A percentile compares a stretch with the other conserved stretches of the same genome.
phyloP scores from a whole-genome alignment of 2,888 invertebrate genomes.

The Macrosoma leucophasiata region DNA sequence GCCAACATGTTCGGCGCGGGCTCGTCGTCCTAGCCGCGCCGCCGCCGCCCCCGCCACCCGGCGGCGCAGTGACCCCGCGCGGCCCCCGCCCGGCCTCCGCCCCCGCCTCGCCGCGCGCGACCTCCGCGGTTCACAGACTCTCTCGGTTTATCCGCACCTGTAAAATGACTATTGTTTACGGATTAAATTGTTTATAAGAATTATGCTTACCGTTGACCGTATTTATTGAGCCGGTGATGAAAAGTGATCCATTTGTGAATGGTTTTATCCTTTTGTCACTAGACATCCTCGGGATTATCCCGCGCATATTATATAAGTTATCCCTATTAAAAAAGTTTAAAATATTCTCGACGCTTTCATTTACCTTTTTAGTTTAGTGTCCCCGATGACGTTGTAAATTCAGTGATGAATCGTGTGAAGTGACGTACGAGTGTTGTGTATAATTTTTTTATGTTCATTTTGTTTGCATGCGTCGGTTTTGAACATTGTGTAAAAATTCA shows the following conservation, averaged over 20 bases:
- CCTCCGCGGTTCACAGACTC: constrained; percentile 43
- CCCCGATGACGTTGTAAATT: too few species aligned
- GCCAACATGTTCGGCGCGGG: constrained; percentile 69
- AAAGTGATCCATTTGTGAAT: constrained; percentile 69
- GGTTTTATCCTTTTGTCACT: constrained; percentile 70
- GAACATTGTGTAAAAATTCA: too few species aligned
- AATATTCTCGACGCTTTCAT: constrained; percentile 31
- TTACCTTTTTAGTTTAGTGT: too few species aligned
- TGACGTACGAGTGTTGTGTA: too few species aligned
- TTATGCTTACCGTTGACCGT: constrained; percentile 76
- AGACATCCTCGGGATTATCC: constrained; percentile 69
- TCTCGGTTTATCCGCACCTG: constrained; percentile 56
- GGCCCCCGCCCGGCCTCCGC: constrained; percentile 15
- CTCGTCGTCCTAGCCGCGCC: constrained; percentile 68
- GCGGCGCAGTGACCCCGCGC: constrained; percentile 28
- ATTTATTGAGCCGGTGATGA: constrained; percentile 74
- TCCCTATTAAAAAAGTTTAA: constrained; percentile 75
- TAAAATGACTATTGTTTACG: constrained; percentile 70
- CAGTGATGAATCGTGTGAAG: too few species aligned
- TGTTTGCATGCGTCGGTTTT: too few species aligned
- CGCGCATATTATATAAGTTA: constrained; percentile 75
- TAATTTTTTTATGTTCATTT: too few species aligned
- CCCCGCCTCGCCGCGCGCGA: constrained; percentile 25
- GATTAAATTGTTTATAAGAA: constrained; percentile 70
- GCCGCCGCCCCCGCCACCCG: constrained; percentile 60